Conservation (phyloP, 2,888 invertebrate species). For the Papilio demoleus region DNA sequence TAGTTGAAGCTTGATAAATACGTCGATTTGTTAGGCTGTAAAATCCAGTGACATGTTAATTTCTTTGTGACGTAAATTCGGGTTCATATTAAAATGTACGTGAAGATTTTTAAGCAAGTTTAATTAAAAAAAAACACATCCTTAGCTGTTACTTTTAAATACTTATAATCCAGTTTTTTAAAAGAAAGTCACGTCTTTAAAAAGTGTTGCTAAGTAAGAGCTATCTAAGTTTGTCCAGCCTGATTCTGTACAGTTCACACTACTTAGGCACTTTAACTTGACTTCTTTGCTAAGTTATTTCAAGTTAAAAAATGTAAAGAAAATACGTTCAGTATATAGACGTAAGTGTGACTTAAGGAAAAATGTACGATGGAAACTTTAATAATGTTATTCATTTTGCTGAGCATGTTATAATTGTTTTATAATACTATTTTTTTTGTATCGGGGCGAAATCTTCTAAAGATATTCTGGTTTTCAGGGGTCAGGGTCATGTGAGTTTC, state of each 20-base stretch:
- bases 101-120: neutral
- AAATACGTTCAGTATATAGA: neutral
- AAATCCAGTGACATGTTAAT: neutral
- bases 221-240: conserved; percentile 3
- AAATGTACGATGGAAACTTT: neutral
- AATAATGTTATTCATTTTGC: neutral
- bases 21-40: neutral
- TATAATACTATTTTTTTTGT: no score
- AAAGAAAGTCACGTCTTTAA: conserved; percentile 4
- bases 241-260: conserved; percentile 1
- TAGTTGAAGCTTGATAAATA: neutral
- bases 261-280: conserved; percentile 2
- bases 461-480: no score
- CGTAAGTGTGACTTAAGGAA: neutral
- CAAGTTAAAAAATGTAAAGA: neutral
- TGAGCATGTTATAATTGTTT: neutral
- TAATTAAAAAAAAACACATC: neutral
- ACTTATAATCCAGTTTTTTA: neutral
- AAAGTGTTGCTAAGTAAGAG: neutral
- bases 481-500: no score
- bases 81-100: neutral
- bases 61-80: neutral
- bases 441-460: no score
- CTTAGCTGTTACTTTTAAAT: neutral
- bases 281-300: neutral